These are phyloP conservation scores for Sthenelais limicola DNA, from an alignment of 2,888 invertebrate genomes.

Conservation along the genomic window DNA sequence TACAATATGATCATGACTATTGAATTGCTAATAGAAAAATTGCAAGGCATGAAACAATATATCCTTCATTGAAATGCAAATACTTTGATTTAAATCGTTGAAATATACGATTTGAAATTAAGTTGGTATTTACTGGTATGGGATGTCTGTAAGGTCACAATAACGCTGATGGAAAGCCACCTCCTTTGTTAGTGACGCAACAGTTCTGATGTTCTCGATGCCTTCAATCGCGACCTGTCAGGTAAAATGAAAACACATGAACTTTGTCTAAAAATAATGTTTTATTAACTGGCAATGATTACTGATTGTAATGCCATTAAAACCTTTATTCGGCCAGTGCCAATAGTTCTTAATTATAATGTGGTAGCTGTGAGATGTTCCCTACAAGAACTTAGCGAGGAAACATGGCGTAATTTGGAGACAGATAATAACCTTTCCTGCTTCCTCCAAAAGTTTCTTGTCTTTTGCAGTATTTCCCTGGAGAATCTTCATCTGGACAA, in stretches of 20 bases:
- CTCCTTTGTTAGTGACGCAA: conserved; percentile 66
- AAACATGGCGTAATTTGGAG: too few relatives aligned
- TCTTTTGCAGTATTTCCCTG: conserved; percentile 70
- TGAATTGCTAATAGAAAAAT: background rate
- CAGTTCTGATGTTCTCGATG: conserved; percentile 69
- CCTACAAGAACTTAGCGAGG: too few relatives aligned
- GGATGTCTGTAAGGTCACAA: conserved; percentile 51
- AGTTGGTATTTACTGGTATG: conserved; percentile 60
- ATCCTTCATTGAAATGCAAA: too few relatives aligned
- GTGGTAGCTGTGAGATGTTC: too few relatives aligned
- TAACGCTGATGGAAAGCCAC: conserved; percentile 59
- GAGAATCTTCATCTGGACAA: conserved; percentile 60
- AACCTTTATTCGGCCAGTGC: conserved; percentile 2
- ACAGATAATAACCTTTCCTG: conserved; percentile 74
- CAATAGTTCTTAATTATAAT: too few relatives aligned
- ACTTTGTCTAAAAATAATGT: too few relatives aligned
- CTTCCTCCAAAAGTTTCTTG: conserved; percentile 74
- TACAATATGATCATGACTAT: background rate
- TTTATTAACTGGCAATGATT: too few relatives aligned
- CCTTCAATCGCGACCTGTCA: conserved; percentile 65
- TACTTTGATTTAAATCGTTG: too few relatives aligned
- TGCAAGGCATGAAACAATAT: too few relatives aligned
- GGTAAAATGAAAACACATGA: background rate
- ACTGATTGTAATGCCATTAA: too few relatives aligned
- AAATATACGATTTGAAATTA: too few relatives aligned